These are phyloP conservation scores for Rotaria sp. DNA, from an alignment of 2,888 invertebrate genomes.

Conservation along the genomic window DNA sequence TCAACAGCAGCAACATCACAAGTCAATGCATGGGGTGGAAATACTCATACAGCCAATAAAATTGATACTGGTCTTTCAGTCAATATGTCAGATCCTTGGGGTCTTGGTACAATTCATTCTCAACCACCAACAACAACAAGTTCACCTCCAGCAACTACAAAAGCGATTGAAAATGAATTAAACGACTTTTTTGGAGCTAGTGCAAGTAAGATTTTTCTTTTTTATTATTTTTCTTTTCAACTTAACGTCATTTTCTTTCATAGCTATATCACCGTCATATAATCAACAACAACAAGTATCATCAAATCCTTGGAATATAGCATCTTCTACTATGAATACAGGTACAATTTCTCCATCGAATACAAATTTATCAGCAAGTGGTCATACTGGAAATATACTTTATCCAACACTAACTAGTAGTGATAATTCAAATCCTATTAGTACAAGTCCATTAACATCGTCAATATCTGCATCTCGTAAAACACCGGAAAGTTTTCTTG, in stretches of 20 bases:
- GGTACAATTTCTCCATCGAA: not conserved
- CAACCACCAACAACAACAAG: not conserved
- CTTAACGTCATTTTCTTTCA: not conserved
- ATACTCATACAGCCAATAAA: not conserved
- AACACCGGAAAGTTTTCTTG: constrained; percentile 39
- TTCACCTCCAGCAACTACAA: not conserved
- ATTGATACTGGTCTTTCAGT: not conserved
- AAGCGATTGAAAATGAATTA: not conserved
- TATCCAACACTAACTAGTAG: not conserved
- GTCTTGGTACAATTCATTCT: not conserved
- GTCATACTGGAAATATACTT: not conserved
- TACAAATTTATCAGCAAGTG: not conserved
- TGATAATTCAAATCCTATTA: not conserved
- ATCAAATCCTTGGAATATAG: constrained; percentile 32
- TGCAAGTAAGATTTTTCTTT: not conserved
- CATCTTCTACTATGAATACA: not conserved
- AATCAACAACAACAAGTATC: constrained; percentile 8
- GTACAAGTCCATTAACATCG: not conserved
- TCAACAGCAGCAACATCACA: not conserved
- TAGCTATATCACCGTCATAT: not conserved
- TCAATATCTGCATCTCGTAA: constrained; percentile 18
- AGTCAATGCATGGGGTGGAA: not conserved
- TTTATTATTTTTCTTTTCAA: not conserved
- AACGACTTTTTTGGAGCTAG: not conserved
- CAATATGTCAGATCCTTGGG: not conserved